Base-by-base conservation (phyloP, 2,113 vertebrate species). In the Lycocorax pyrrhopterus region DNA sequence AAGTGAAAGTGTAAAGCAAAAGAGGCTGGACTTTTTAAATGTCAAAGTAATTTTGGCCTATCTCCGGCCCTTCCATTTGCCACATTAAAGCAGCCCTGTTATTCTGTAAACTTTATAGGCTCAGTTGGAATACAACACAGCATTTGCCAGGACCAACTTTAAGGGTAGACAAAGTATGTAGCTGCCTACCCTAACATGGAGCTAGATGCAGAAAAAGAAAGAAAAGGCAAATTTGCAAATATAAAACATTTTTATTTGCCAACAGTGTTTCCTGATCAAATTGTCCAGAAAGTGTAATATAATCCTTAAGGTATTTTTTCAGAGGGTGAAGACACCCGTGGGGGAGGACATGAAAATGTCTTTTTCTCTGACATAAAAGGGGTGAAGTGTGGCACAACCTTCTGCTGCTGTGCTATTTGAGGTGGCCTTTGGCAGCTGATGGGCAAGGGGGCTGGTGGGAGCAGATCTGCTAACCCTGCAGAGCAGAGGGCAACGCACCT, bases 21-120 rank as follows among this genome's bases (percentile, higher is more conserved):
- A 68, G 71, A 60, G 46, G 60, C 12, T 87, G 87, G 60, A 83
- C 23, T 89, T 94, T 84, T 96, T 84, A 93, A 96, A 96, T 85
- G 87, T 95, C 83, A 93, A 3, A 94, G 89, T 84, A 67, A 84
- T 92, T 94, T 91, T 94, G 69, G 60, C 76, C 81, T 82, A 11
- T 93, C 84, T 92, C 63, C 0, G n/a, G 80, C 69, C 84, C 66
- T 95, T 91, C 73, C 56, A 67, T 92, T 89, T 89, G 69, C 53
- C 80, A 79, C 77, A 79, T 95, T 72, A 95, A 91, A 94, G 89
- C 73, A 90, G 76, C 22, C 47, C 55, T 92, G 66, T 94, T 96
- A 84, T 84, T 96, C 84, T 63, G 44, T 79, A 81, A 95, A 89
- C 84, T 89, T 87, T 76, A 72, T 62, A 69, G 44, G 37, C 77